Evolutionary conservation across 23 tunicate genomes (phyloP), one percentile per base, ranked within the genome.

Genomic region (Clavelina lepadiformis): DNA sequence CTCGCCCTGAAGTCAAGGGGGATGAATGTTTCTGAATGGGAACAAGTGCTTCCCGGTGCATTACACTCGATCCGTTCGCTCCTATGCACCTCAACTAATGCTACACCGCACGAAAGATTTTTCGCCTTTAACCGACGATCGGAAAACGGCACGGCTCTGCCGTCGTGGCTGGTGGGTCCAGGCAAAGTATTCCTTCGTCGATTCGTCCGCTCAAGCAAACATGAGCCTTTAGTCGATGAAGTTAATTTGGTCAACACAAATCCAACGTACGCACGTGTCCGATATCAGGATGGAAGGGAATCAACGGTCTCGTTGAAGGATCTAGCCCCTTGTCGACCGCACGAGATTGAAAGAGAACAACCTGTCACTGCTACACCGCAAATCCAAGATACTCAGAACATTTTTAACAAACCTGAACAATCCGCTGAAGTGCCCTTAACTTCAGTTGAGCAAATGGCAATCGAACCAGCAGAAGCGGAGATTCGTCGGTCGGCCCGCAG

Each of bases 91-190:
- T n/a, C 46, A 13, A 56, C 76, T 5, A 70, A 70, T 34, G 27
- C 7, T 25, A 61, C 79, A 5, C 76, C 67, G 31, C 76, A 70
- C 11, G 63, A 54, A 56, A n/a, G 55, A 28, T 55, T 70, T 33
- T 32, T 56, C 47, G 31, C 34, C 58, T 70, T 70, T 24, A 31
- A 21, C 33, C 13, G 76, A 31, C 50, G 46, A 5, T 21, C 33
- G 3, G 31, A 58, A 20, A 26, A 26, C 19, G 33, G 73, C 11
- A 3, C 73, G 4, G 34, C 73, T 5, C 30, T 70, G 5, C 71
- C 76, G 26, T 31, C 71, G 3, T 70, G 76, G 76, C 67, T 60
- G 3, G 6, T 18, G 18, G 57, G 35, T 5, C 66, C 76, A n/a
- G 76, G 76, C 33, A 47, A 47, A 19, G 68, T 63, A n/a, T 35